Evolutionary conservation across 2,113 vertebrate genomes (phyloP).

Genomic region (Paratilapia polleni): DNA sequence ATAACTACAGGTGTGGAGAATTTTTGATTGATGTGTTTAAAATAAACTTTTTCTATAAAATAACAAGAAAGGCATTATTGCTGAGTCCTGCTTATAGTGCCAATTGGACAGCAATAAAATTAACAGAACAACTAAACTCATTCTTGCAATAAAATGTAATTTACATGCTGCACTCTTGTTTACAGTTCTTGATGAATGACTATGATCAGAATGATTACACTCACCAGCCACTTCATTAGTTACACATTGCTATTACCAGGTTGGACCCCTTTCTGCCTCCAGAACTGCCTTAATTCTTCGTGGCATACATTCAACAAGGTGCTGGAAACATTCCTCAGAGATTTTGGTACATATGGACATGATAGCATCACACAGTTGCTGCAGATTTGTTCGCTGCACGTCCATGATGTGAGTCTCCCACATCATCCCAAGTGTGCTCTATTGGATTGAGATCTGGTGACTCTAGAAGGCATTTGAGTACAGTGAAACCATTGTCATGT

Average conservation of each 20-base stretch:
- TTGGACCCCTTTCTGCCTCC: background rate
- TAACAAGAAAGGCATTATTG: background rate
- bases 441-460: background rate
- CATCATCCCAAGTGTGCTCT: background rate
- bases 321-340: background rate
- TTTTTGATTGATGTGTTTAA: background rate
- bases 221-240: background rate
- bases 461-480: background rate
- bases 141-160: background rate
- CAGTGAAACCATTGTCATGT: background rate
- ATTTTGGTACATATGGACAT: background rate
- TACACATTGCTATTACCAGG: background rate
- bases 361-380: background rate
- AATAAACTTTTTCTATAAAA: background rate
- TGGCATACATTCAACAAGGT: no score
- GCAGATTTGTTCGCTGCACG: background rate
- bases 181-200: background rate
- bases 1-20: background rate
- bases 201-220: no score
- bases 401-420: background rate
- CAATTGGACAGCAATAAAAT: background rate
- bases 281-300: background rate
- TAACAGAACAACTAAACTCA: background rate
- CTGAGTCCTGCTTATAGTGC: background rate
- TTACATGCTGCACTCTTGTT: background rate